Evolutionary conservation across 92 coral and sea anemone genomes (phyloP).

Genomic region (Parazoanthus swiftii): DNA sequence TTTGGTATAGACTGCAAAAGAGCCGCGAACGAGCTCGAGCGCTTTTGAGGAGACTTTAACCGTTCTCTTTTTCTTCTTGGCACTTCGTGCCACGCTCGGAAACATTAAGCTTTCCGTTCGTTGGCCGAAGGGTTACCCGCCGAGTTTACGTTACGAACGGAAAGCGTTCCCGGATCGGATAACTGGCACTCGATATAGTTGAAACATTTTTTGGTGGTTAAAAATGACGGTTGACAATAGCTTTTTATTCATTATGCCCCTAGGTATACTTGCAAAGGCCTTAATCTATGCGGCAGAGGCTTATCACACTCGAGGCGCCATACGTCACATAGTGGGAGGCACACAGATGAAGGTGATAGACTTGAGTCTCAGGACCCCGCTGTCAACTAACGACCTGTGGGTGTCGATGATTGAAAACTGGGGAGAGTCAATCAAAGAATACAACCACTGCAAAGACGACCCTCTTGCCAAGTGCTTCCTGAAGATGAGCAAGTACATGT

Average conservation of each 20-base stretch:
- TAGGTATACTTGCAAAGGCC: constrained; percentile 55
- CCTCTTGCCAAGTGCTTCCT: constrained; percentile 57
- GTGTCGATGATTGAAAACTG: constrained; percentile 87
- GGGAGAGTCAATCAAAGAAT: constrained; percentile 77
- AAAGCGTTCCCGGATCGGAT: no score
- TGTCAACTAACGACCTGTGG: constrained; percentile 63
- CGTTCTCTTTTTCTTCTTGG: no score
- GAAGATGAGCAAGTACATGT: constrained; percentile 77
- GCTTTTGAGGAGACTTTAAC: no score
- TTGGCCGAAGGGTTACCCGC: no score
- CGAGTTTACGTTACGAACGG: no score
- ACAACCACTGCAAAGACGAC: constrained; percentile 23
- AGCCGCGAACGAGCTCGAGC: no score
- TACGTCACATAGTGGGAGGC: constrained; percentile 76
- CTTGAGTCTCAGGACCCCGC: background rate
- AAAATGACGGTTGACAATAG: background rate
- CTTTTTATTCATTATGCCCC: background rate
- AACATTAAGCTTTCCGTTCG: no score
- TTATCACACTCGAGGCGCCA: constrained; percentile 77
- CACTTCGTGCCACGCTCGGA: no score
- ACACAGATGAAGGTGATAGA: constrained; percentile 64
- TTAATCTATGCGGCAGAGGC: constrained; percentile 80
- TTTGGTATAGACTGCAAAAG: no score
- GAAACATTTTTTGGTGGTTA: background rate
- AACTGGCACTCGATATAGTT: no score